phyloP scores from a whole-genome alignment of 2,888 invertebrate genomes.

The Drosophila kokeensis region DNA sequence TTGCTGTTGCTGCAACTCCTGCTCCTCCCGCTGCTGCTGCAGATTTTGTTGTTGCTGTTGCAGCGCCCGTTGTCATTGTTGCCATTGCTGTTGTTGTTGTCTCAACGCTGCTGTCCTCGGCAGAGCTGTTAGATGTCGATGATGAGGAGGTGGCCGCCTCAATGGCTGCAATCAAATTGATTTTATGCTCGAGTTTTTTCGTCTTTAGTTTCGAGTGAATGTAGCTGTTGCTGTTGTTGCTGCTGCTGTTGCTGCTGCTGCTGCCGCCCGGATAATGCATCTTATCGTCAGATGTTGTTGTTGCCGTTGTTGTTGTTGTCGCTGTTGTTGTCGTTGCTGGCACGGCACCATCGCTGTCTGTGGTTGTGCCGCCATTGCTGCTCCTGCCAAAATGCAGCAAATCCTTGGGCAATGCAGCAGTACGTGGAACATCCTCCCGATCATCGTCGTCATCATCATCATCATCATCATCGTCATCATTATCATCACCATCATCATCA shows the following conservation, averaged over 20 bases:
- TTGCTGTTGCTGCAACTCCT: neutral
- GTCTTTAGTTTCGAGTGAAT: conserved; percentile 75
- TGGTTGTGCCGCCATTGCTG: conserved; percentile 63
- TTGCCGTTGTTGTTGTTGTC: neutral
- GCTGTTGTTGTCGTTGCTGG: conserved; percentile 71
- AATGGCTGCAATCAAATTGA: conserved; percentile 82
- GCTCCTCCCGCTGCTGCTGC: neutral
- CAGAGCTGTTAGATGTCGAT: conserved; percentile 77
- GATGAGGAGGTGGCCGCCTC: conserved; percentile 83
- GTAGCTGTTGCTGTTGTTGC: conserved; percentile 27
- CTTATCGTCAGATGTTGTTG: conserved; percentile 81
- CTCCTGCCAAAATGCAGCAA: conserved; percentile 56
- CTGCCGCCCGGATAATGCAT: neutral
- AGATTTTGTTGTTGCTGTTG: conserved; percentile 5
- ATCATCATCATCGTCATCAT: neutral
- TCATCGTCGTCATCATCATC: neutral
- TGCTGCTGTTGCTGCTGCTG: conserved; percentile 60
- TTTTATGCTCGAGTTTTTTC: conserved; percentile 83
- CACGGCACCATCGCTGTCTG: conserved; percentile 81
- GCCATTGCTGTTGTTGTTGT: conserved; percentile 26
- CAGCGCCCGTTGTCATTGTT: neutral
- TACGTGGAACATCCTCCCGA: neutral
- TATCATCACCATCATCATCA: neutral
- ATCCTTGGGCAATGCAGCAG: conserved; percentile 53
- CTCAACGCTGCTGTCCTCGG: conserved; percentile 82